Evolutionary conservation across 1,140 invertebrate genomes (phyloP), one percentile per base, ranked within the genome.

Genomic region (Panulirus ornatus): DNA sequence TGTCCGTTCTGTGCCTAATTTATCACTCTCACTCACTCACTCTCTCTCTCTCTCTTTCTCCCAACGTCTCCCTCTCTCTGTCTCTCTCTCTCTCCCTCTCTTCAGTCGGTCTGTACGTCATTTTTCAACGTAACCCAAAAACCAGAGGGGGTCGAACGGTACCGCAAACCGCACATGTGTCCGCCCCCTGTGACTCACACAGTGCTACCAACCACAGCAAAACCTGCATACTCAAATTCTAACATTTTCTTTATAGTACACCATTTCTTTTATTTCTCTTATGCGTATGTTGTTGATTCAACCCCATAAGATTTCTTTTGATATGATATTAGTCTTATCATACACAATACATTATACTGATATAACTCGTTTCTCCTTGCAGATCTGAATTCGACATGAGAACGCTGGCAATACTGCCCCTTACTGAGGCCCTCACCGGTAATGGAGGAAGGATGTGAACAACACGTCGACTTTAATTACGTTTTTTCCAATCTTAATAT

Each of bases 1-100:
- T 86, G 84, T 86, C 84, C 84, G 47, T 86, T 86, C 47, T 86
- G 44, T 76, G 84, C 84, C 51, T 86, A 86, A 86, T 86, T 86
- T 76, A 86, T 86, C 84, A 86, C 84, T 84, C 42, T 47, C 54
- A 51, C 78, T 81, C 42, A 36, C 71, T 27, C 71, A 19, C 71
- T 36, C 38, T 38, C 71, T 38, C 71, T 36, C n/a, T n/a, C 30
- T 40, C 40, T 75, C 76, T 79, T 42, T 84, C 42, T 84, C 63
- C n/a, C n/a, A n/a, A n/a, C n/a, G n/a, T 70, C 84, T 78, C 70
- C n/a, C 70, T 75, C 84, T 51, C 73, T n/a, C n/a, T 66, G 71
- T 40, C 40, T 75, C 76, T 79, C 76, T 84, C 42, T 84, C 63
- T 70, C 84, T 78, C 70, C n/a, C 70, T 75, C 84, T 51, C 73